Base-by-base conservation (phyloP, 1,140 invertebrate genomes). In the Orchestia grillus region DNA sequence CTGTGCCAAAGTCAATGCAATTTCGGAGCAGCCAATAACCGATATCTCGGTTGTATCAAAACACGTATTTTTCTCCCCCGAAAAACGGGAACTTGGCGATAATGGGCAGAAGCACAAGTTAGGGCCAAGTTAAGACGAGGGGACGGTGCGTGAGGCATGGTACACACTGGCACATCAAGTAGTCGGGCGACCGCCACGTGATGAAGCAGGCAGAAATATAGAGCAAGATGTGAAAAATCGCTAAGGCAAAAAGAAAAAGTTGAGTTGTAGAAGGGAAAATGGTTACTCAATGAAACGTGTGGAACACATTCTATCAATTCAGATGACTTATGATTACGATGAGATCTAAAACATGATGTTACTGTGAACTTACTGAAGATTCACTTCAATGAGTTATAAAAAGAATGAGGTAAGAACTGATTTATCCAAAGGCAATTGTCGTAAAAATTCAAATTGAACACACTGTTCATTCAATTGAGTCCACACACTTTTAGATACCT, bases 71-170 rank as follows among this genome's bases (percentile, higher is more conserved):
- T 45, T 90, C 36, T 45, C 43, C 23, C 92, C 40, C 44, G 6
- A 45, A 94, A 94, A 94, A 94, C 92, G 92, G 44, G 44, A 94
- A 94, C 92, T 94, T 94, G 43, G 92, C 44, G 92, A 94, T 94
- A 94, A 94, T 94, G 92, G 92, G 92, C 92, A 47, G 44, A 8
- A 45, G 44, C 40, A 44, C 92, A 94, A 94, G 92, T 94, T 94
- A 94, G 44, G 44, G 36, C 8, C 92, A 94, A 94, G 92, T 94
- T 94, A 77, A 94, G 92, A 44, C 36, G 43, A 94, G 43, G 43
- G 47, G 92, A 90, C 88, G 62, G 36, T 77, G 62, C 36, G 36
- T 77, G 62, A 77, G 62, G 62, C 28, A 15, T 1, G 15, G 11
- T 77, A 77, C 28, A 77, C 62, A 77, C 62, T 3, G 62, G 11